These are phyloP conservation scores for Diaprepes abbreviatus DNA, from an alignment of 2,888 invertebrate species.

Conservation along the genomic window DNA sequence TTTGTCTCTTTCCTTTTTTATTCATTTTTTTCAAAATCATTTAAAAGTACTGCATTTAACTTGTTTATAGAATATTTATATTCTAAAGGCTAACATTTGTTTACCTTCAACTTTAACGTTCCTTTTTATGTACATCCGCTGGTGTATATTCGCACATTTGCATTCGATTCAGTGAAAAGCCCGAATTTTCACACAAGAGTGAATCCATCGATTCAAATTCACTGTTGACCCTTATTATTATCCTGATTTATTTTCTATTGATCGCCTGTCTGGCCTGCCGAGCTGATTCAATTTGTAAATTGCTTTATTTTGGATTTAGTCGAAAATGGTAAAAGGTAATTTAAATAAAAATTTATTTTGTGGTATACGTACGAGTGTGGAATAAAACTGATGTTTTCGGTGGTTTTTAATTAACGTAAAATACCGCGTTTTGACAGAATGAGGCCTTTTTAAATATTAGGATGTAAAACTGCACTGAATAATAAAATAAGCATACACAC, in stretches of 20 bases:
- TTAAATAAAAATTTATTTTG: constrained; percentile 24
- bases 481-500: neutral
- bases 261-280: constrained; percentile 42
- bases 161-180: constrained; percentile 27
- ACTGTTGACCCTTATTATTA: constrained; percentile 49
- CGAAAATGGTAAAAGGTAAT: constrained; percentile 24
- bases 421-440: neutral
- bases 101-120: neutral
- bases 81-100: too few species aligned
- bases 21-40: too few species aligned
- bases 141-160: constrained; percentile 17
- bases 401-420: constrained; percentile 2
- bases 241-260: constrained; percentile 48
- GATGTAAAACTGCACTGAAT: neutral
- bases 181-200: constrained; percentile 38
- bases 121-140: neutral
- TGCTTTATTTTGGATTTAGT: constrained; percentile 37
- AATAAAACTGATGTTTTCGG: neutral
- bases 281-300: constrained; percentile 47
- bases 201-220: constrained; percentile 38
- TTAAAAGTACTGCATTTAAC: too few species aligned
- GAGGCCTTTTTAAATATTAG: neutral
- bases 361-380: neutral
- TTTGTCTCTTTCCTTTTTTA: too few species aligned
- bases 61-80: too few species aligned